Evolutionary conservation across 2,113 vertebrate genomes (phyloP).

Genomic region (Nyctibius bracteatus): DNA sequence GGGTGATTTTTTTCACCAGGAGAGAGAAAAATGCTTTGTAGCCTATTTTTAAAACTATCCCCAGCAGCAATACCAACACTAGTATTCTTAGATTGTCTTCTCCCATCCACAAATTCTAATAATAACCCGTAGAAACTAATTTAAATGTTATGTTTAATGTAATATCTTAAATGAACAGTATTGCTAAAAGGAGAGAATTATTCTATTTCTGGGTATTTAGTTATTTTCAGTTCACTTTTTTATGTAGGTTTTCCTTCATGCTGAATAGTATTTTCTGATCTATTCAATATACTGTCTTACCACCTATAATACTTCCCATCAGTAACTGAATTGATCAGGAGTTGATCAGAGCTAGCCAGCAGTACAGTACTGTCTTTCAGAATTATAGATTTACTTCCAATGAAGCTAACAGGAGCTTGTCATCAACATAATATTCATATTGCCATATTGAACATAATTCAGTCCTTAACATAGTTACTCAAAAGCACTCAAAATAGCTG

Average conservation of each 20-base stretch:
- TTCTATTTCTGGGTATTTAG: background rate
- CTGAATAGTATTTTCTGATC: background rate
- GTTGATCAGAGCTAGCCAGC: background rate
- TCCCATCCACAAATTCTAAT: background rate
- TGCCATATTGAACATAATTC: background rate
- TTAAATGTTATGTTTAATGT: background rate
- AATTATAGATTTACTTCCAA: background rate
- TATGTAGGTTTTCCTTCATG: background rate
- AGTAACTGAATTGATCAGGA: background rate
- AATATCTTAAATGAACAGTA: background rate
- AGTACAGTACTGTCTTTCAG: background rate
- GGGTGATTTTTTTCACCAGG: background rate
- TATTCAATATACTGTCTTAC: background rate
- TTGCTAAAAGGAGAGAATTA: background rate
- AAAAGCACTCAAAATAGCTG: background rate
- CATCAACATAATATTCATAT: background rate
- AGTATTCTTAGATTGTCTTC: background rate
- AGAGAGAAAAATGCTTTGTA: slow-evolving; percentile 3
- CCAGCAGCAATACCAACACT: background rate
- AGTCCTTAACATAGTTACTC: background rate
- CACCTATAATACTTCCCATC: background rate
- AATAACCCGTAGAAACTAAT: background rate
- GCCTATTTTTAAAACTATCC: slow-evolving; percentile 8
- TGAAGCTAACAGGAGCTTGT: background rate
- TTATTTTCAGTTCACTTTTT: background rate